These are phyloP conservation scores for Montipora sp. DNA, from an alignment of 64 coral and sea anemone genomes.

Conservation along the genomic window DNA sequence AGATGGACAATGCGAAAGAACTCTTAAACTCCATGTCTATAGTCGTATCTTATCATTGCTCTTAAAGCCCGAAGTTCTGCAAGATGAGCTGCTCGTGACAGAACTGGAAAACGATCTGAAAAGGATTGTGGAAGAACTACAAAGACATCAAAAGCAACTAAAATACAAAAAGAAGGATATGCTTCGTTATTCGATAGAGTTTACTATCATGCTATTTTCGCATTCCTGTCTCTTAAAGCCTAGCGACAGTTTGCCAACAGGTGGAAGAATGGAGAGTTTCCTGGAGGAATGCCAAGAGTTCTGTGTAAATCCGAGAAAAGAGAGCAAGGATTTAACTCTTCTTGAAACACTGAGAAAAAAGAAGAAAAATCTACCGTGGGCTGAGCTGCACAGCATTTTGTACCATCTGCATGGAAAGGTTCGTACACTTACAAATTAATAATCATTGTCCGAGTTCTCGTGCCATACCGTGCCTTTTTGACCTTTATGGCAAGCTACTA, in stretches of 20 bases:
- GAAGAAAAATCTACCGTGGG: neutral
- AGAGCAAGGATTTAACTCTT: neutral
- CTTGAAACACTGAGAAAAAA: neutral
- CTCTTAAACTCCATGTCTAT: constrained; percentile 8
- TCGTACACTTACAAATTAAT: neutral
- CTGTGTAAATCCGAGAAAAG: neutral
- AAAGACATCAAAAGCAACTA: neutral
- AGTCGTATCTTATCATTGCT: neutral
- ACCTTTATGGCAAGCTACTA: no score
- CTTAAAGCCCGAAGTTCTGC: neutral
- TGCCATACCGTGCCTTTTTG: no score
- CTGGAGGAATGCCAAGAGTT: constrained; percentile 12
- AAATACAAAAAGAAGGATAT: constrained; percentile 14
- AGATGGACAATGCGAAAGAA: neutral
- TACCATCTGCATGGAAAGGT: constrained; percentile 16
- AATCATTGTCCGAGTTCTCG: no score
- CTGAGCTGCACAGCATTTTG: neutral
- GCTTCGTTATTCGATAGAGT: constrained; percentile 18
- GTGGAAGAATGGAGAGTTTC: neutral
- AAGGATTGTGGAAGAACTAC: neutral
- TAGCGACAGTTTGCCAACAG: neutral
- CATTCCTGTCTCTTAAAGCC: neutral
- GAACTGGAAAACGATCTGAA: neutral
- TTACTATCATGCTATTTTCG: neutral
- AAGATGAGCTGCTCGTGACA: neutral